Conservation (phyloP, 2,113 vertebrate genomes). For the Austrofundulus limnaeus region DNA sequence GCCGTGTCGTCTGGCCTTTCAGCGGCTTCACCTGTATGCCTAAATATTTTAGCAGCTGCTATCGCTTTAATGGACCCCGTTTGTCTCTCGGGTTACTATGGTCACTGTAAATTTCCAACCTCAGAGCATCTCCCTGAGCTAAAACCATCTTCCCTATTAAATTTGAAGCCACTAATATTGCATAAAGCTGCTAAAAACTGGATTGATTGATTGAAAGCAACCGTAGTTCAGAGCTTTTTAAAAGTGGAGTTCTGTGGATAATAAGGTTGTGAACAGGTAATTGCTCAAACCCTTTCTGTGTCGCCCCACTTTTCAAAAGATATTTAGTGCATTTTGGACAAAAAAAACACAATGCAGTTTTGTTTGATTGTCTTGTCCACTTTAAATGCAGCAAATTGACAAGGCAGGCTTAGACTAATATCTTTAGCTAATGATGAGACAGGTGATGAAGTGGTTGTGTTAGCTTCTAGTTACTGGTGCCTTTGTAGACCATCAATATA, state of each 20-base stretch:
- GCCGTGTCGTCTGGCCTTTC: slow-evolving; percentile 28
- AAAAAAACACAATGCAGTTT: too few relatives aligned
- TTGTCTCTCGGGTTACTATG: slow-evolving; percentile 48
- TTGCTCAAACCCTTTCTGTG: too few relatives aligned
- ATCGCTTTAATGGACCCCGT: slow-evolving; percentile 52
- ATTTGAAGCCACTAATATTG: background rate
- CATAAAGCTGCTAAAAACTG: background rate
- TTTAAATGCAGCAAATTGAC: too few relatives aligned
- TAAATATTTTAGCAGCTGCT: slow-evolving; percentile 71
- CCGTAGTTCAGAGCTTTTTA: too few relatives aligned
- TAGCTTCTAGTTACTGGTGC: background rate
- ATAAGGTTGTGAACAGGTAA: too few relatives aligned
- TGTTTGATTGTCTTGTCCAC: too few relatives aligned
- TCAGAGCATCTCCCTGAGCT: slow-evolving; percentile 1
- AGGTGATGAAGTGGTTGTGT: background rate
- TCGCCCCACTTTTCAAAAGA: background rate
- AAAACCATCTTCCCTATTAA: background rate
- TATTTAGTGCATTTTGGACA: background rate
- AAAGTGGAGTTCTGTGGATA: too few relatives aligned
- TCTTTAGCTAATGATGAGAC: background rate
- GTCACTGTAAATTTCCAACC: slow-evolving; percentile 8
- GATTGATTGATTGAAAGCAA: background rate
- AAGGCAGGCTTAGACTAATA: background rate
- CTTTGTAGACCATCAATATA: too few relatives aligned
- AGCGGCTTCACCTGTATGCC: slow-evolving; percentile 37